phyloP scores from a whole-genome alignment of 2,888 invertebrate species.

The Dicycla oo region DNA sequence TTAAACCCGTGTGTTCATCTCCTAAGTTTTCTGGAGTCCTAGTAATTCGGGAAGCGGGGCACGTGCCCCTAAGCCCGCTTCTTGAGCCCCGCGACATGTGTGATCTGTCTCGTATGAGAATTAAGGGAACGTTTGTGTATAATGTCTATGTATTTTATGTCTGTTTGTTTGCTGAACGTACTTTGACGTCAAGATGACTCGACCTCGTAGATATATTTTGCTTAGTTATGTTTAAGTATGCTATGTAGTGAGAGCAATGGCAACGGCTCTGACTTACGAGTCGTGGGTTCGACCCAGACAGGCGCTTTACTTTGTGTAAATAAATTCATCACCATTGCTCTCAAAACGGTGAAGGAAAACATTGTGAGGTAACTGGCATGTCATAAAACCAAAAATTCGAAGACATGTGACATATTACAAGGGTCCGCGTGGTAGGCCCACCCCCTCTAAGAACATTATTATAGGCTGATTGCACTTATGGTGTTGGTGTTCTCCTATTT shows the following conservation, averaged over 20 bases:
- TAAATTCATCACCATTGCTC: no score
- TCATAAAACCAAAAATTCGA: no score
- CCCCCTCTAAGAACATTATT: no score
- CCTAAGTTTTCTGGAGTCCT: slow-evolving; percentile 40
- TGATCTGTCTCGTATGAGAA: slow-evolving; percentile 50
- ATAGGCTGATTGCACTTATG: no score
- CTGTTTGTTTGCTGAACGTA: slow-evolving; percentile 5
- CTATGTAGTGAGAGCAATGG: not conserved
- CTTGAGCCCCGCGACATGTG: slow-evolving; percentile 56
- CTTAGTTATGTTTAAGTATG: not conserved
- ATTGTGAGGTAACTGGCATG: no score
- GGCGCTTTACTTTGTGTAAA: no score
- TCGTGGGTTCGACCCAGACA: no score
- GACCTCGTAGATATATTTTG: slow-evolving; percentile 10
- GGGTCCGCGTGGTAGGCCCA: no score
- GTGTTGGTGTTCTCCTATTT: not conserved
- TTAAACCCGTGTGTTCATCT: slow-evolving; percentile 28
- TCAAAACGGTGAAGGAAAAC: no score
- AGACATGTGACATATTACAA: no score
- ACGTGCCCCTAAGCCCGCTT: slow-evolving; percentile 54
- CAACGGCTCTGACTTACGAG: no score
- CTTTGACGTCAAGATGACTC: slow-evolving; percentile 18
- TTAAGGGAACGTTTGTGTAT: slow-evolving; percentile 47
- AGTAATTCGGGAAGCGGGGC: slow-evolving; percentile 48
- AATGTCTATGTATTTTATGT: slow-evolving; percentile 22